Conservation (phyloP, 2,888 invertebrate genomes). For the Coremacera marginata region DNA sequence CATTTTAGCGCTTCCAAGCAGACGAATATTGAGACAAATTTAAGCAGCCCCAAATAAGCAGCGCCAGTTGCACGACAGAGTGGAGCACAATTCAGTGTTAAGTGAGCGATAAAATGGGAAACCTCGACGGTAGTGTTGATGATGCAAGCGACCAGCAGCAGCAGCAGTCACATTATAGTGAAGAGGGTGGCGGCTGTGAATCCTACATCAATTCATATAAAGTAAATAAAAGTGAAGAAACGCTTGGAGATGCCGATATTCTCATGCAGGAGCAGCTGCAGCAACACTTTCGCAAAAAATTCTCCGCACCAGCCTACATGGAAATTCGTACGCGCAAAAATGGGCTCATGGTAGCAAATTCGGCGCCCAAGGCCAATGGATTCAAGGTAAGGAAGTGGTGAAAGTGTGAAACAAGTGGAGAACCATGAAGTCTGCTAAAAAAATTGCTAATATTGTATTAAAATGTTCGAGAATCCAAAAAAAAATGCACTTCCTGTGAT, state of each 20-base stretch:
- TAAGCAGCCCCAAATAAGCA: conserved; percentile 4
- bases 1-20: conserved; percentile 4
- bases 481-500: background rate
- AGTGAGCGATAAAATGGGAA: conserved; percentile 54
- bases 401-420: too few relatives aligned
- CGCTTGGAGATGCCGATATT: background rate
- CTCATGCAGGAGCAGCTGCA: conserved; percentile 40
- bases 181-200: conserved; percentile 11
- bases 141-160: conserved; percentile 43
- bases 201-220: background rate
- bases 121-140: conserved; percentile 49
- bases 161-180: conserved; percentile 12
- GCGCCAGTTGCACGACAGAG: background rate
- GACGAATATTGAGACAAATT: background rate
- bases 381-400: conserved; percentile 56
- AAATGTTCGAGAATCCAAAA: background rate
- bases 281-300: conserved; percentile 52
- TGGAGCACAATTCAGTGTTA: conserved; percentile 42
- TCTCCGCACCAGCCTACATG: conserved; percentile 59
- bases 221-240: background rate
- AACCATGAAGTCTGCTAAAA: background rate
- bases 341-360: conserved; percentile 47
- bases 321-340: conserved; percentile 60
- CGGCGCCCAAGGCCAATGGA: conserved; percentile 44
- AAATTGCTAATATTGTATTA: too few relatives aligned